A percentile compares a stretch with the other conserved stretches of the same genome.
Conservation (phyloP, 2,888 invertebrate species). For the Athalia cordata region DNA sequence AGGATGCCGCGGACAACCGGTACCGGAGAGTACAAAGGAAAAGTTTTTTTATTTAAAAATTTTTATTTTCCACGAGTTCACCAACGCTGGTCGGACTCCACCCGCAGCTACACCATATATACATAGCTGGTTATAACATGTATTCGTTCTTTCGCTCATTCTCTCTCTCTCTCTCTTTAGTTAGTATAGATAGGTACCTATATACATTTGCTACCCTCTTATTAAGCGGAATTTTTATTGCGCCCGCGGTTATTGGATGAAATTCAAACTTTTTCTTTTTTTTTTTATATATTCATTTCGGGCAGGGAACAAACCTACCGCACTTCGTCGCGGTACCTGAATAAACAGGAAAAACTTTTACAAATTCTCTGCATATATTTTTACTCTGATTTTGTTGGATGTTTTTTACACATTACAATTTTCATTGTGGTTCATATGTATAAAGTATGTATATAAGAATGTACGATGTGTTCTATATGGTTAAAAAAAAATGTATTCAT, state of each 20-base stretch:
- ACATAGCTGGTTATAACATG: background rate
- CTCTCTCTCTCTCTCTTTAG: background rate
- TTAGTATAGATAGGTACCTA: no score
- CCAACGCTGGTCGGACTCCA: slow-evolving; percentile 1
- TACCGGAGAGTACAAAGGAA: slow-evolving; percentile 30
- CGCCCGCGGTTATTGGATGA: slow-evolving; percentile 34
- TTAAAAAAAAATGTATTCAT: no score
- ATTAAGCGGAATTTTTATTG: slow-evolving; percentile 44
- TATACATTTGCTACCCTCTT: slow-evolving; percentile 30
- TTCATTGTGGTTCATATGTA: background rate
- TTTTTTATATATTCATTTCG: background rate
- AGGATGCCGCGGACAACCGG: background rate
- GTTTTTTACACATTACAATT: background rate
- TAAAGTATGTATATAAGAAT: no score
- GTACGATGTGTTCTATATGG: no score
- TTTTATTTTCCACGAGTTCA: slow-evolving; percentile 18
- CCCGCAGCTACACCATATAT: background rate
- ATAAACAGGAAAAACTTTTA: slow-evolving; percentile 18
- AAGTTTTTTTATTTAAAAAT: slow-evolving; percentile 24
- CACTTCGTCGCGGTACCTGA: background rate
- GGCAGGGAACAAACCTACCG: background rate
- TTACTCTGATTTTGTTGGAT: background rate
- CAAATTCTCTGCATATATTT: background rate
- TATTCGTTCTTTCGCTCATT: background rate
- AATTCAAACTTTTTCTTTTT: slow-evolving; percentile 36